These are phyloP conservation scores for Teleogryllus occipitalis DNA, from an alignment of 1,140 invertebrate species.

Conservation along the genomic window DNA sequence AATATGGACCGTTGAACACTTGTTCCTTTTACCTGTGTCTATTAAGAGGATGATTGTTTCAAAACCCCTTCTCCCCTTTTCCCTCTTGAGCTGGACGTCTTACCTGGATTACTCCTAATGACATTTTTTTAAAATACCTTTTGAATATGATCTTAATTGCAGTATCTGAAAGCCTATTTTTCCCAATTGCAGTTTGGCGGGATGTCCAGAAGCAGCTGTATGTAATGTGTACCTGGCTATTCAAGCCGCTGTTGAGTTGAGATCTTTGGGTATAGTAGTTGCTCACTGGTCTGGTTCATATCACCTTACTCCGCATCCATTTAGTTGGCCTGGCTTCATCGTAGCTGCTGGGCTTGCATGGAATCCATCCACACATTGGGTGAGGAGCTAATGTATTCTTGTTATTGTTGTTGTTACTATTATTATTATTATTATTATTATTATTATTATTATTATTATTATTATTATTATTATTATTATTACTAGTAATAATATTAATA, in stretches of 20 bases:
- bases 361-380: slow-evolving; percentile 51
- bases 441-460: no score
- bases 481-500: no score
- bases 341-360: slow-evolving; percentile 53
- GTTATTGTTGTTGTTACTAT: no score
- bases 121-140: neutral
- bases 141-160: neutral
- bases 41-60: no score
- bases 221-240: slow-evolving; percentile 52
- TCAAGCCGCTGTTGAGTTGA: slow-evolving; percentile 44
- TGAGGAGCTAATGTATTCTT: slow-evolving; percentile 27
- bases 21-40: no score
- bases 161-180: neutral
- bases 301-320: slow-evolving; percentile 52
- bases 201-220: slow-evolving; percentile 55
- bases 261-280: slow-evolving; percentile 49
- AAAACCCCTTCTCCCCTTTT: no score
- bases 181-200: slow-evolving; percentile 42
- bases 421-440: no score
- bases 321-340: slow-evolving; percentile 57
- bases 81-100: no score
- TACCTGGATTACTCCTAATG: no score
- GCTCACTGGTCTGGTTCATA: slow-evolving; percentile 59
- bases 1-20: no score
- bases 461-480: no score